These are phyloP conservation scores for Gymnorhina tibicen DNA, from an alignment of 2,113 vertebrate species.

Conservation along the genomic window DNA sequence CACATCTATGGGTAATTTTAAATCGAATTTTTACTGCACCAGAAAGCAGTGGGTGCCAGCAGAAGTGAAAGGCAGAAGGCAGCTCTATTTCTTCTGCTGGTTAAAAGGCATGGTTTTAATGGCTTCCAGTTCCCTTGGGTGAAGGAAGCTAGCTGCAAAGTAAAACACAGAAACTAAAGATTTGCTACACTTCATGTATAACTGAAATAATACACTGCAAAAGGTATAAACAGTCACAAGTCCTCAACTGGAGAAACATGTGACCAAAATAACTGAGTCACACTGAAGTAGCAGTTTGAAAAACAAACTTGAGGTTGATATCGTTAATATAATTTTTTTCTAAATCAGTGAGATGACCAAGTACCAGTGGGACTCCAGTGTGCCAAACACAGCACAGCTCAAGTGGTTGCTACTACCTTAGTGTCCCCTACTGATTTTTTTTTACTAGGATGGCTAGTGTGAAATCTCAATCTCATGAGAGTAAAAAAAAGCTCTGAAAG, in stretches of 20 bases:
- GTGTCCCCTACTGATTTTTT: background rate
- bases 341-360: background rate
- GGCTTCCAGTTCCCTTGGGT: background rate
- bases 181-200: background rate
- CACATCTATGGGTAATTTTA: background rate
- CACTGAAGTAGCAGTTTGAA: background rate
- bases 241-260: background rate
- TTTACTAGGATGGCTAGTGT: background rate
- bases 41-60: background rate
- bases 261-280: background rate
- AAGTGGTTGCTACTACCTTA: background rate
- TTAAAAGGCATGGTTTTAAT: background rate
- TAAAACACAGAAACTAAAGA: background rate
- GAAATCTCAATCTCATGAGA: background rate
- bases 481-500: background rate
- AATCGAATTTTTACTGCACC: background rate
- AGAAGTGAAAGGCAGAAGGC: background rate
- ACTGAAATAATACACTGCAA: background rate
- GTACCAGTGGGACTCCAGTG: background rate
- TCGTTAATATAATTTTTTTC: fast-evolving
- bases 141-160: background rate
- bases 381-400: background rate
- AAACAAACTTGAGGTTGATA: background rate
- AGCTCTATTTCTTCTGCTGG: background rate
- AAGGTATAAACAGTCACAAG: background rate